Conservation (phyloP, 2,113 vertebrate genomes). For the Lota lota region DNA sequence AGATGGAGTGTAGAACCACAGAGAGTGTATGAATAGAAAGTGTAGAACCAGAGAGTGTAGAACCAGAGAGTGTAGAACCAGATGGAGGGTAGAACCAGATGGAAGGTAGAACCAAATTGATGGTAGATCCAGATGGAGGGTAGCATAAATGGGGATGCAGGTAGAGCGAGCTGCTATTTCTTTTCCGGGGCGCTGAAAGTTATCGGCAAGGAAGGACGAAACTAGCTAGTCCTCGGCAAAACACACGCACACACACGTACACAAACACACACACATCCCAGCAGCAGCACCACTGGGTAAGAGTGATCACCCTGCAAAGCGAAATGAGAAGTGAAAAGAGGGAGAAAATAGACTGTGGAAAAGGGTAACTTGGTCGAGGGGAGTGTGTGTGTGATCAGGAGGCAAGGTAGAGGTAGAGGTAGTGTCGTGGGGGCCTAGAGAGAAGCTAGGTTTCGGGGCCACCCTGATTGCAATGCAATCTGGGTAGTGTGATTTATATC, state of each 20-base stretch:
- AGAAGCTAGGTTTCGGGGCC: conserved; percentile 14
- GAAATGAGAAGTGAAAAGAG: no score
- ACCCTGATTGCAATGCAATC: conserved; percentile 24
- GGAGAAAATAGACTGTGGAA: neutral
- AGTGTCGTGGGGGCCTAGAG: neutral
- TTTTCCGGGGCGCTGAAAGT: conserved; percentile 49
- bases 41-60: conserved; percentile 10
- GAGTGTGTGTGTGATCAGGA: conserved; percentile 11
- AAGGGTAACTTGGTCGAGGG: conserved; percentile 11
- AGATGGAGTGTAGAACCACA: no score
- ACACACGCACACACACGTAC: no score
- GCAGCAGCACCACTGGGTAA: conserved; percentile 28
- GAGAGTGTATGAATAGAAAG: no score
- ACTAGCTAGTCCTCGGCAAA: conserved; percentile 45
- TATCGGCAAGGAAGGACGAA: conserved; percentile 53
- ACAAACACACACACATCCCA: conserved; percentile 29
- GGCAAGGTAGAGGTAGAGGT: conserved; percentile 19
- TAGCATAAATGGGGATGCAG: conserved; percentile 65
- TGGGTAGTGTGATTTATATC: conserved; percentile 23
- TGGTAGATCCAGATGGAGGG: no score
- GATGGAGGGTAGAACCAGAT: no score
- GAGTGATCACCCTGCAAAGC: conserved; percentile 52
- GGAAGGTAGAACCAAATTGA: no score
- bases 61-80: neutral
- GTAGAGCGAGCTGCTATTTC: conserved; percentile 56